phyloP scores from a whole-genome alignment of 1,140 invertebrate species.

The Drosophila insularis region DNA sequence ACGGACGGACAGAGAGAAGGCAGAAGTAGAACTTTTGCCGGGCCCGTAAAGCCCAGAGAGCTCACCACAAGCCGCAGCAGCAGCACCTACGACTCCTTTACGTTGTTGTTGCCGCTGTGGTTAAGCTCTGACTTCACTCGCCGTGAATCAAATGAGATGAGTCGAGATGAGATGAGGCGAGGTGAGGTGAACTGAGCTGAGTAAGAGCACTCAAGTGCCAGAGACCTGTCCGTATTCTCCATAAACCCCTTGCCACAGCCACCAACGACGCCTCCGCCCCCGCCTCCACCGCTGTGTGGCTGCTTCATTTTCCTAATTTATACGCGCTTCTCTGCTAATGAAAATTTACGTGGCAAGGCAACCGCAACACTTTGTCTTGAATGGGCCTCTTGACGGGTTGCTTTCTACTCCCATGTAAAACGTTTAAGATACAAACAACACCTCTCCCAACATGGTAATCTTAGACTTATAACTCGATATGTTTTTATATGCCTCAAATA shows the following conservation, averaged over 20 bases:
- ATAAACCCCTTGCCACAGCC: conserved; percentile 16
- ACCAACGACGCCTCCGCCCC: neutral
- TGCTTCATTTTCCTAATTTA: conserved; percentile 80
- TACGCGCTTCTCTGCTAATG: conserved; percentile 73
- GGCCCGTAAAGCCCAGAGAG: conserved; percentile 19
- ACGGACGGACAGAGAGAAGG: neutral
- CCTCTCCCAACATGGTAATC: neutral
- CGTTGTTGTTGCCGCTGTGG: conserved; percentile 51
- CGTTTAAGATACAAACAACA: neutral
- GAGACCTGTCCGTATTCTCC: neutral
- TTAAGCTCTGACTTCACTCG: conserved; percentile 31
- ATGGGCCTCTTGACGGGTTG: conserved; percentile 26
- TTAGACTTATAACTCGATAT: neutral
- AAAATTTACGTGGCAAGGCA: conserved; percentile 73
- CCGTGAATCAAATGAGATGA: conserved; percentile 30
- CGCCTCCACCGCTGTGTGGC: conserved; percentile 21
- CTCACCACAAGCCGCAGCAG: conserved; percentile 59
- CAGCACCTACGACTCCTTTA: conserved; percentile 36
- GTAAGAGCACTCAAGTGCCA: conserved; percentile 54
- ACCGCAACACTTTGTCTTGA: conserved; percentile 57
- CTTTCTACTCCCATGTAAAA: conserved; percentile 4
- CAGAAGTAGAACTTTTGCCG: conserved; percentile 43
- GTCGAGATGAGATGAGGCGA: conserved; percentile 36
- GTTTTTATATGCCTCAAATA: neutral
- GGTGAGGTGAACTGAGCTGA: conserved; percentile 14